Conservation (phyloP, 2,888 invertebrate species). For the Fabriciana adippe region DNA sequence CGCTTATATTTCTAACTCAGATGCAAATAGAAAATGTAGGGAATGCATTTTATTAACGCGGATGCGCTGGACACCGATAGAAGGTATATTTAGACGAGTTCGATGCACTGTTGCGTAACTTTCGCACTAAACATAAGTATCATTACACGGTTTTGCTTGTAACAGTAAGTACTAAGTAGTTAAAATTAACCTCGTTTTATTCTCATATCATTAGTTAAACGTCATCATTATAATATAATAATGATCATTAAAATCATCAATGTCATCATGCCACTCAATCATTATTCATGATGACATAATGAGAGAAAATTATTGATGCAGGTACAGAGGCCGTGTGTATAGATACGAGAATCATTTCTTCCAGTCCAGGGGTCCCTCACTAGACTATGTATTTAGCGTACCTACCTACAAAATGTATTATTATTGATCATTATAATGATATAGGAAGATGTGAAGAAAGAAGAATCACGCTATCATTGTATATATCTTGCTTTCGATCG, state of each 20-base stretch:
- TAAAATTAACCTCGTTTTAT: conserved; percentile 18
- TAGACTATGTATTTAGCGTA: conserved; percentile 80
- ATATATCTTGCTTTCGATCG: conserved; percentile 60
- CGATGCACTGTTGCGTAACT: conserved; percentile 71
- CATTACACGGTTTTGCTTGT: conserved; percentile 19
- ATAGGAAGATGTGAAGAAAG: conserved; percentile 40
- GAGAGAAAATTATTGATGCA: conserved; percentile 70
- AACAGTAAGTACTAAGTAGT: conserved; percentile 11
- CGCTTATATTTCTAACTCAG: conserved; percentile 39
- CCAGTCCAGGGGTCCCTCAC: conserved; percentile 73
- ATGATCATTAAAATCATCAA: conserved; percentile 40
- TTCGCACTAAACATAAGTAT: conserved; percentile 36
- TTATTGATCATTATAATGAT: conserved; percentile 60
- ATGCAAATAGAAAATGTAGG: conserved; percentile 63
- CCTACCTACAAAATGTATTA: conserved; percentile 80
- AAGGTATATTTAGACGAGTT: conserved; percentile 69
- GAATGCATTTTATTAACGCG: conserved; percentile 69
- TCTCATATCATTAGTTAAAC: conserved; percentile 33
- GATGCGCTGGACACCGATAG: conserved; percentile 64
- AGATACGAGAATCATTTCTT: conserved; percentile 82
- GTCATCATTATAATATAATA: conserved; percentile 28
- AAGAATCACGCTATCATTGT: conserved; percentile 50
- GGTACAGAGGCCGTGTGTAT: conserved; percentile 81
- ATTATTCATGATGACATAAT: conserved; percentile 50
- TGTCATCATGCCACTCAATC: conserved; percentile 47